These are phyloP conservation scores for Prochilodus magdalenae DNA, from an alignment of 2,113 vertebrate species.

Conservation along the genomic window DNA sequence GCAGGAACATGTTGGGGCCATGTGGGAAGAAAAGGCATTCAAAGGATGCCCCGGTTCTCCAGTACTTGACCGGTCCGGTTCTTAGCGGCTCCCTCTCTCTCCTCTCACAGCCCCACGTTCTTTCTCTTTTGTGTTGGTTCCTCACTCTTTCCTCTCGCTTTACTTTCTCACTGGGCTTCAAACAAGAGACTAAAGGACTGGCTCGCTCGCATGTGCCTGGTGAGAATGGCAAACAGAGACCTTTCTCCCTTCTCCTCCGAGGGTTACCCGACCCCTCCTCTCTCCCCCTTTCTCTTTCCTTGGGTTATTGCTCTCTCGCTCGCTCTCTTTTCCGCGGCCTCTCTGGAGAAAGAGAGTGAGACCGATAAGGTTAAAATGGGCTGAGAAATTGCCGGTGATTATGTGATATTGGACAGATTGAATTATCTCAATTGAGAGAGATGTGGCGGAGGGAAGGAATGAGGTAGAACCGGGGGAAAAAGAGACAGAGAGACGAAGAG, in stretches of 20 bases:
- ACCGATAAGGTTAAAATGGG: conserved; percentile 71
- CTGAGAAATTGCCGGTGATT: conserved; percentile 66
- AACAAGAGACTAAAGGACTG: conserved; percentile 33
- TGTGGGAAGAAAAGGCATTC: conserved; percentile 57
- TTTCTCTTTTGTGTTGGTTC: conserved; percentile 16
- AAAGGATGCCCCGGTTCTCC: neutral
- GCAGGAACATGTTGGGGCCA: conserved; percentile 69
- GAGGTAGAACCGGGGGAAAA: conserved; percentile 1
- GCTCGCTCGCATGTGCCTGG: conserved; percentile 62
- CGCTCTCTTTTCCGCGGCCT: conserved; percentile 49
- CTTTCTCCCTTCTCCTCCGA: conserved; percentile 60
- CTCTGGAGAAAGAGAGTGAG: conserved; percentile 64
- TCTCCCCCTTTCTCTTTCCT: conserved; percentile 6
- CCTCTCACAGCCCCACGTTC: conserved; percentile 28
- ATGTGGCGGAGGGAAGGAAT: neutral
- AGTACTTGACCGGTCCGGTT: conserved; percentile 27
- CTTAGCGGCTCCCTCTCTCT: neutral
- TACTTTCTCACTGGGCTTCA: conserved; percentile 13
- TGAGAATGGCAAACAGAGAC: conserved; percentile 66
- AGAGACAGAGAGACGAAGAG: conserved; percentile 47
- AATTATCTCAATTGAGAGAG: conserved; percentile 66
- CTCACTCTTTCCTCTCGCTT: conserved; percentile 5
- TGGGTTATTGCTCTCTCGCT: conserved; percentile 53
- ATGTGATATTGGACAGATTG: conserved; percentile 76
- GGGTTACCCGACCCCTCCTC: conserved; percentile 65